Percentiles rank a stretch among this genome's conserved stretches.
Evolutionary conservation across 2,113 vertebrate genomes (phyloP).

Genomic region (Centropus unirufus): DNA sequence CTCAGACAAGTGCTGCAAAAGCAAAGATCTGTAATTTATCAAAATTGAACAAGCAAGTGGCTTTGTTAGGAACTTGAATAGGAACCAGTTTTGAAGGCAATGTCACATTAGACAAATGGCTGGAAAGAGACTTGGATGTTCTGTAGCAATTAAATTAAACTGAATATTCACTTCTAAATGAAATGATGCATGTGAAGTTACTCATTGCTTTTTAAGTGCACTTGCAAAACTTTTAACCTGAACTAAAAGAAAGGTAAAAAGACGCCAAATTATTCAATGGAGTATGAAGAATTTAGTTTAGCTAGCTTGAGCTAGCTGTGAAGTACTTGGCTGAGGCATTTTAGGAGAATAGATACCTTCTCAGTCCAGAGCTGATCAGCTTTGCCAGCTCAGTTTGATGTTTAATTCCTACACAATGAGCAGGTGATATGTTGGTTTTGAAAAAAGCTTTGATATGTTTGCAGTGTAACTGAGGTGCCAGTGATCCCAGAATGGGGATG

Average conservation of each 20-base stretch:
- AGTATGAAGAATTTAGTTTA: not conserved
- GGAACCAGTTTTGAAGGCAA: not conserved
- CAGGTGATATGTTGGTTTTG: not conserved
- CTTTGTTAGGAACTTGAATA: not conserved
- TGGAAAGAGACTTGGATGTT: not conserved
- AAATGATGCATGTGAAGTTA: not conserved
- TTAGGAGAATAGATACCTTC: not conserved
- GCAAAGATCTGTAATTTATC: not conserved
- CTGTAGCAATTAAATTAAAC: not conserved
- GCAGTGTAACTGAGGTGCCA: not conserved
- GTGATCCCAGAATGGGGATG: not conserved
- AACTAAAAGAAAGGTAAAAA: not conserved
- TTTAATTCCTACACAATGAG: not conserved
- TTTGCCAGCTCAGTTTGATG: not conserved
- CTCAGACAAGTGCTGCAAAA: not conserved
- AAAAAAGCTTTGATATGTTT: not conserved
- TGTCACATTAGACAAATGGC: not conserved
- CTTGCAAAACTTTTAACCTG: not conserved
- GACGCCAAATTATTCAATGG: not conserved
- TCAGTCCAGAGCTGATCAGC: not conserved
- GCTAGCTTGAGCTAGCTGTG: not conserved
- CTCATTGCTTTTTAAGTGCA: not conserved
- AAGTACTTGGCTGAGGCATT: not conserved
- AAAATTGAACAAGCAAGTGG: not conserved
- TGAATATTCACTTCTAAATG: not conserved